Evolutionary conservation across 1,140 invertebrate species (phyloP), one percentile per base, ranked within the genome.

Genomic region (Trypoxylus dichotomus): DNA sequence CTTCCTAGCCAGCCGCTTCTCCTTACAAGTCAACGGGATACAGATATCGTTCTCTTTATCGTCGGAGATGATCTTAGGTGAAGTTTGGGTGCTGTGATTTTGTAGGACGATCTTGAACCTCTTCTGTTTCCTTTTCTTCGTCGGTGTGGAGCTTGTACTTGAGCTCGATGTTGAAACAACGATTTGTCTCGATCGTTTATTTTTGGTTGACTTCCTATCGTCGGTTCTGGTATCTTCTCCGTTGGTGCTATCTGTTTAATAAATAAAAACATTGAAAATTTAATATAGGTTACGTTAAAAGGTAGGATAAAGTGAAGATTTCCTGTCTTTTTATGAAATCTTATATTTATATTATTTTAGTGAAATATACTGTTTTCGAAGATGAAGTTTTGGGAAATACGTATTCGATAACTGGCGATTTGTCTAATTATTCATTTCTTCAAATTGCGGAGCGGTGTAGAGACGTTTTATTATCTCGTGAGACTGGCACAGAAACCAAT

Each of bases 41-140:
- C 1, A 37, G 5, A 8, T 37, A 8, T 37, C 32, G 32, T 37
- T 37, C 3, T 77, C 60, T 32, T 79, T 73, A n/a, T 27, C 41
- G 11, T 29, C 27, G 47, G 76, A 27, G 8, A 11, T 25, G 41
- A 41, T 41, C 78, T 81, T 83, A 2, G 84, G 84, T 13, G 83
- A 82, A 0, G 84, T 85, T 79, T 85, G 84, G 0, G 84, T 85
- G 68, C 84, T 85, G 1, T 75, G 83, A 79, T 85, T 85, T 79
- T 85, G 84, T 68, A 83, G 77, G 41, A 84, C 76, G 6, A 84
- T 42, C 32, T 81, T 79, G 76, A 80, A 78, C 25, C 32, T 43
- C 42, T 74, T 78, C 11, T 43, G 29, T 24, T 71, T 75, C 7
- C 41, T 11, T 78, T 78, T 80, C 41, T 78, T 74, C 58, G 29